Conservation (phyloP, 2,797 vertebrate genomes). For the Iguana delicatissima region DNA sequence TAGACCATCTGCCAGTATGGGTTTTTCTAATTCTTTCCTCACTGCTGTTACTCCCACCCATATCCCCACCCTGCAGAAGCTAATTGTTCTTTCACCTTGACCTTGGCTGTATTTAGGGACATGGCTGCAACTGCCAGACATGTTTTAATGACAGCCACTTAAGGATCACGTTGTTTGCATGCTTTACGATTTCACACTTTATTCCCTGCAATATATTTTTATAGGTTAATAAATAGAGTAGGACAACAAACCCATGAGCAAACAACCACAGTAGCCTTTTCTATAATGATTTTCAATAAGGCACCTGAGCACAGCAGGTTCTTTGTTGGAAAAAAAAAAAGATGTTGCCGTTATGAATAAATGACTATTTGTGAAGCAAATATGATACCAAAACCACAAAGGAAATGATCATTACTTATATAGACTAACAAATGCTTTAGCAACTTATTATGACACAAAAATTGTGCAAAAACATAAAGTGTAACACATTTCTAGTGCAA, state of each 20-base stretch:
- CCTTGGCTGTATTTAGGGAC: not conserved
- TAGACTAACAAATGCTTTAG: not conserved
- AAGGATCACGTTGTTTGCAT: not conserved
- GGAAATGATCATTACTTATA: not conserved
- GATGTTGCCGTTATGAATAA: slow-evolving; percentile 37
- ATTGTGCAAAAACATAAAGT: not conserved
- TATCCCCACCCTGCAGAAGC: slow-evolving; percentile 6
- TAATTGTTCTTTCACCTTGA: not conserved
- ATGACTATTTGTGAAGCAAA: slow-evolving; percentile 15
- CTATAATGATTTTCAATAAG: slow-evolving; percentile 56
- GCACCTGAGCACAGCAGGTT: not conserved
- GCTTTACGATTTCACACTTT: slow-evolving; percentile 41
- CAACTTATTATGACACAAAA: not conserved
- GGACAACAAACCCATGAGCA: slow-evolving; percentile 15
- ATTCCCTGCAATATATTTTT: slow-evolving; percentile 38
- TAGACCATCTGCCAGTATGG: not conserved
- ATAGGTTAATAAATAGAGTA: slow-evolving; percentile 44
- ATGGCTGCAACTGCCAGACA: slow-evolving; percentile 5
- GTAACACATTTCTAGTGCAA: not conserved
- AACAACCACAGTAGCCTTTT: slow-evolving; percentile 42
- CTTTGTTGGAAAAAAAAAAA: slow-evolving; percentile 32
- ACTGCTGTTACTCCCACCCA: no score
- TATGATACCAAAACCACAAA: slow-evolving; percentile 33
- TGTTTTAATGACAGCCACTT: not conserved
- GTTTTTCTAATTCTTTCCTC: not conserved